Conservation (phyloP, 2,797 vertebrate genomes). For the Anguilla marmorata region DNA sequence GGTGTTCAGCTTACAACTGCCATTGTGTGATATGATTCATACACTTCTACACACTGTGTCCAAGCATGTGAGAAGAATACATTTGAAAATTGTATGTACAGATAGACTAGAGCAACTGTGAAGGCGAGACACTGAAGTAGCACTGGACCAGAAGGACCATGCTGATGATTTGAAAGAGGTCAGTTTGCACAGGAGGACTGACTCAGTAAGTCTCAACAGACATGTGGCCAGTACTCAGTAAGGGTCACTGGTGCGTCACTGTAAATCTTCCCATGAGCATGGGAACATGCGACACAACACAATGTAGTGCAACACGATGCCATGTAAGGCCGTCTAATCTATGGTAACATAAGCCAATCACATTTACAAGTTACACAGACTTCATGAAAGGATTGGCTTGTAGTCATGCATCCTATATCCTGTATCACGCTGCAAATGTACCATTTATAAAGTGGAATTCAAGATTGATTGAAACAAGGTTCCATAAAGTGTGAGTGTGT, state of each 20-base stretch:
- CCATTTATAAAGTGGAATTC: conserved; percentile 2
- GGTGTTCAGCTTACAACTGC: not conserved
- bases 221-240: not conserved
- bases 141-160: not conserved
- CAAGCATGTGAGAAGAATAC: not conserved
- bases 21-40: not conserved
- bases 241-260: not conserved
- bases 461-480: conserved; percentile 17
- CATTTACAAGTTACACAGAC: not conserved
- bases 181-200: not conserved
- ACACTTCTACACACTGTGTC: not conserved
- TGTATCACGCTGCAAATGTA: not conserved
- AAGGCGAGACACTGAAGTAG: not conserved
- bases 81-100: not conserved
- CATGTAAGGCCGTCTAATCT: not conserved
- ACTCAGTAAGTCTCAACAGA: not conserved
- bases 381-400: not conserved
- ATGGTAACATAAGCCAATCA: not conserved
- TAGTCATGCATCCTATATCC: not conserved
- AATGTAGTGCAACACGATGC: conserved; percentile 1
- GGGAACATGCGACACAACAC: not conserved
- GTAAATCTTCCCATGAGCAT: not conserved
- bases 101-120: not conserved
- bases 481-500: conserved; percentile 11
- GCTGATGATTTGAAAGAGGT: not conserved